Evolutionary conservation across 2,888 invertebrate species (phyloP).

Genomic region (Eurytoma adleriae): DNA sequence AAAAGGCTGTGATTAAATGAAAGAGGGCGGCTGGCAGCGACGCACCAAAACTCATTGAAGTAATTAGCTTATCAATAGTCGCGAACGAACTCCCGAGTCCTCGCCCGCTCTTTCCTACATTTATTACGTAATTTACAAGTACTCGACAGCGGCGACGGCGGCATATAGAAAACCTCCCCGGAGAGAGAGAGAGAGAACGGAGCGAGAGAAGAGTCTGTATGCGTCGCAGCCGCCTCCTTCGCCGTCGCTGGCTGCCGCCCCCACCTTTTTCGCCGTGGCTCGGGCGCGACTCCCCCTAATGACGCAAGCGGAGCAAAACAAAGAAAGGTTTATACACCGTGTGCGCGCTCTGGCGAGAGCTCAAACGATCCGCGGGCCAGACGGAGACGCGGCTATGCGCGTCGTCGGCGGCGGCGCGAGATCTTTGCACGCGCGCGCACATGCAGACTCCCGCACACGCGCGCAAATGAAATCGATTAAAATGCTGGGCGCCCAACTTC

Average conservation of each 20-base stretch:
- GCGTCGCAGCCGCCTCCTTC: constrained; percentile 32
- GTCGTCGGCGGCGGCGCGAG: not conserved
- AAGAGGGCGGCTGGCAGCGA: not conserved
- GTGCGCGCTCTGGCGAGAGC: constrained; percentile 62
- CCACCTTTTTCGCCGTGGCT: not conserved
- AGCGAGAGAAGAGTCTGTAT: too few relatives aligned
- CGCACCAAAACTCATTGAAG: constrained; percentile 35
- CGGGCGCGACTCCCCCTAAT: constrained; percentile 74
- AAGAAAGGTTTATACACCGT: constrained; percentile 77
- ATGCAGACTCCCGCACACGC: constrained; percentile 74
- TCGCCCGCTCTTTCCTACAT: constrained; percentile 40
- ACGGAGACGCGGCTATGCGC: constrained; percentile 7
- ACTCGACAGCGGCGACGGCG: not conserved
- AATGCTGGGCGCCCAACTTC: constrained; percentile 81
- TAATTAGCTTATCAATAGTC: constrained; percentile 53
- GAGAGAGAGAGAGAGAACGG: not conserved
- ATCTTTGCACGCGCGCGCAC: not conserved
- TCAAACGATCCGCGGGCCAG: constrained; percentile 48
- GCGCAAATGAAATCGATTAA: constrained; percentile 84
- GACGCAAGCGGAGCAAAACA: constrained; percentile 79
- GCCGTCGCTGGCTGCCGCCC: not conserved
- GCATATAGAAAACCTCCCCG: constrained; percentile 32
- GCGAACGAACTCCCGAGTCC: constrained; percentile 55
- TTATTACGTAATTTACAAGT: constrained; percentile 53
- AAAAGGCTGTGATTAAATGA: not conserved